Conservation (phyloP, 2,113 vertebrate species). For the Bombycilla garrulus region DNA sequence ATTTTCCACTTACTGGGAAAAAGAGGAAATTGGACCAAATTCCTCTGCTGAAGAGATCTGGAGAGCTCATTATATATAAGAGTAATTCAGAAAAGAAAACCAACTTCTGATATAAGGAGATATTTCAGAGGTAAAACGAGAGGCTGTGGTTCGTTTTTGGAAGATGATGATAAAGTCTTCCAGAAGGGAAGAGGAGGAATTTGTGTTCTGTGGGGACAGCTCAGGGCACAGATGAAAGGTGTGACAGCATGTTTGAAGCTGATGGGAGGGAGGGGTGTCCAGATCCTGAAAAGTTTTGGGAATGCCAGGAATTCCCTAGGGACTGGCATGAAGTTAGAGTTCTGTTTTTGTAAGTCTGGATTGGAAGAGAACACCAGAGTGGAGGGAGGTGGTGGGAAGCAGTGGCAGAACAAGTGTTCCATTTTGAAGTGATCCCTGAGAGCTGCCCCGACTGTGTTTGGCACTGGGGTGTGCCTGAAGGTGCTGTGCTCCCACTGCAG, state of each 20-base stretch:
- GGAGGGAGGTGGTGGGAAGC: neutral
- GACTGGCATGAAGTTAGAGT: neutral
- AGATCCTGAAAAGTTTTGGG: neutral
- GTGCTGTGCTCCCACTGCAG: slow-evolving; percentile 45
- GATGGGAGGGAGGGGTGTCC: neutral
- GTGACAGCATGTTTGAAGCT: neutral
- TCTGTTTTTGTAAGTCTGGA: neutral
- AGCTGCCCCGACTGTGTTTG: neutral
- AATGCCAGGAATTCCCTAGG: neutral
- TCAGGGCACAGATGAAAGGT: neutral
- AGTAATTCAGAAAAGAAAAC: neutral
- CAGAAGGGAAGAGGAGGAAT: neutral
- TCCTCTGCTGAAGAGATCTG: neutral
- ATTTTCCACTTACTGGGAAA: neutral
- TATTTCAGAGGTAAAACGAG: neutral
- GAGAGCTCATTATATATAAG: neutral
- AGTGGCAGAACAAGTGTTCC: neutral
- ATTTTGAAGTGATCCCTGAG: neutral
- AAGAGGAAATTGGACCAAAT: neutral
- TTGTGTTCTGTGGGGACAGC: neutral
- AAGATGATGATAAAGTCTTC: neutral
- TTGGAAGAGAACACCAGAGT: neutral
- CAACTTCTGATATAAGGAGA: neutral
- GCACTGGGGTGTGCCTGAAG: neutral
- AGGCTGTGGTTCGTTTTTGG: neutral